These are phyloP conservation scores for Zosterops japonicus DNA, from an alignment of 2,113 vertebrate genomes.

Conservation along the genomic window DNA sequence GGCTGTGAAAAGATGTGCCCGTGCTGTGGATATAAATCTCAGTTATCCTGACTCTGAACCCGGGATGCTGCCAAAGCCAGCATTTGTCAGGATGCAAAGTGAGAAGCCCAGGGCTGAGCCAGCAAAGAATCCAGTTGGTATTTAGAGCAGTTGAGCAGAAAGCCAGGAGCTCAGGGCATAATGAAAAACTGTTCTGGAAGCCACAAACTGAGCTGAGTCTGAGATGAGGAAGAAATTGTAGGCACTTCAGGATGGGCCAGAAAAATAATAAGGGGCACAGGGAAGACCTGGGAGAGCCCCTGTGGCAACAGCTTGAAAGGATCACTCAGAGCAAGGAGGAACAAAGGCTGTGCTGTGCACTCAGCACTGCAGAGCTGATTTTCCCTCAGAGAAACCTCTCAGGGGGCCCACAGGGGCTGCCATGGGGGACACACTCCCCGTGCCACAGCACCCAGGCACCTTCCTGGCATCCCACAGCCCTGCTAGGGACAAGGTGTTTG, in stretches of 20 bases:
- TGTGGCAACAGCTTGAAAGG: not conserved
- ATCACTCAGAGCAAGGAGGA: not conserved
- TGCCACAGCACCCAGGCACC: not conserved
- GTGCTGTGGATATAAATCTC: not conserved
- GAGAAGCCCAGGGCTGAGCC: not conserved
- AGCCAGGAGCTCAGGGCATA: not conserved
- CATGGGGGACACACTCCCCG: accelerated
- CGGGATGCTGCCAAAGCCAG: not conserved
- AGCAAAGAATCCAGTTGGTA: not conserved
- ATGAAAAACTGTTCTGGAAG: not conserved
- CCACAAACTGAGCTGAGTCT: not conserved
- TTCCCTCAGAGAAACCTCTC: accelerated
- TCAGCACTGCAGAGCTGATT: accelerated
- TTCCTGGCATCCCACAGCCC: not conserved
- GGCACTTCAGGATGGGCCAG: not conserved
- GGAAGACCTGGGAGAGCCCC: not conserved
- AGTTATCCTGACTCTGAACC: not conserved
- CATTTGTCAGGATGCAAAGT: not conserved
- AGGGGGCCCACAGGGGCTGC: not conserved
- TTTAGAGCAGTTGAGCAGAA: not conserved
- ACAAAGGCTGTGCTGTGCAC: accelerated
- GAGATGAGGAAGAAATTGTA: not conserved
- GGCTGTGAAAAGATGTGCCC: not conserved
- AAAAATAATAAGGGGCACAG: not conserved
- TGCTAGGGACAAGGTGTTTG: not conserved